Percentiles rank a stretch among this genome's conserved stretches.
Conservation (phyloP, 2,888 invertebrate species). For the Eubasilissa splendida region DNA sequence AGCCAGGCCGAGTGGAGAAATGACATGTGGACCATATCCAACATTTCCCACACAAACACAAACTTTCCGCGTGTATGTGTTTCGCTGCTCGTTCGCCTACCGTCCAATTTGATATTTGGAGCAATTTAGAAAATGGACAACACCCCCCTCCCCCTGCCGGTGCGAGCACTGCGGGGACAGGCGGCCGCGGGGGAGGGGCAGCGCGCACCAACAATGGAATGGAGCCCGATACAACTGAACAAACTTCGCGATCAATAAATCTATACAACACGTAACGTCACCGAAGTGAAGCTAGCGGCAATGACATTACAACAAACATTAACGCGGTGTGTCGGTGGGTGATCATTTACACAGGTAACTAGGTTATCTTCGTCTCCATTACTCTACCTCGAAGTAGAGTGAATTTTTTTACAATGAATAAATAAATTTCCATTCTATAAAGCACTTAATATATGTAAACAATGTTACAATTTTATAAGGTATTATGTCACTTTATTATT, state of each 20-base stretch:
- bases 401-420: no score
- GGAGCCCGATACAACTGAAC: slow-evolving; percentile 17
- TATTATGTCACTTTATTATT: no score
- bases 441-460: no score
- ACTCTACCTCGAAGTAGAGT: no score
- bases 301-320: no score
- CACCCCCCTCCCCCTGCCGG: background rate
- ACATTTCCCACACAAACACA: background rate
- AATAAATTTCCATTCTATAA: no score
- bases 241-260: slow-evolving; percentile 14
- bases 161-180: background rate
- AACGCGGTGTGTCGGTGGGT: no score
- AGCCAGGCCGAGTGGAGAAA: background rate
- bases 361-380: no score
- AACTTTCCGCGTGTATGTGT: background rate
- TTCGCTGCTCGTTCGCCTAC: slow-evolving; percentile 4
- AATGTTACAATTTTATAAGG: no score
- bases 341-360: no score
- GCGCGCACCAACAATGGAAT: slow-evolving; percentile 1
- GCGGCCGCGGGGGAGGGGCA: slow-evolving; percentile 3
- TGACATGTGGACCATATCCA: background rate
- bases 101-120: slow-evolving; percentile 22
- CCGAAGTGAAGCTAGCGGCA: no score
- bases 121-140: slow-evolving; percentile 33
- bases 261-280: no score